phyloP scores from a whole-genome alignment of 2,888 invertebrate genomes.

The Drosophila ochracea region DNA sequence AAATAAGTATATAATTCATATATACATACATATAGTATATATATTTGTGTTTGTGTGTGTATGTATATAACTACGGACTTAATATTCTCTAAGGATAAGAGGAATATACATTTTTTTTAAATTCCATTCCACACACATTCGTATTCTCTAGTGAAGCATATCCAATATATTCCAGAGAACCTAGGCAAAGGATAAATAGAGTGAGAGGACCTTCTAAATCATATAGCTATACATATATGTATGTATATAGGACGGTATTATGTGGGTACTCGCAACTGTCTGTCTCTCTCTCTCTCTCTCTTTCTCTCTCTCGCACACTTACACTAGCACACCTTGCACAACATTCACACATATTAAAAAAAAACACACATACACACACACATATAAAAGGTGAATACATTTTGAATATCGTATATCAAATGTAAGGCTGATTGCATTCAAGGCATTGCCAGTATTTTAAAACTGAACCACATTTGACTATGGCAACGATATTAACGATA shows the following conservation, averaged over 20 bases:
- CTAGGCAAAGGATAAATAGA: slow-evolving; percentile 13
- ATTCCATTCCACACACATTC: background rate
- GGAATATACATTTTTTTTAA: slow-evolving; percentile 78
- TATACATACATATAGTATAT: slow-evolving; percentile 33
- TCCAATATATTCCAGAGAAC: slow-evolving; percentile 39
- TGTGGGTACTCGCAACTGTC: slow-evolving; percentile 43
- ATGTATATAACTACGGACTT: slow-evolving; percentile 45
- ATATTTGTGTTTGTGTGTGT: slow-evolving; percentile 44
- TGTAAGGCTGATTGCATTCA: slow-evolving; percentile 41
- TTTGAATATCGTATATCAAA: slow-evolving; percentile 24
- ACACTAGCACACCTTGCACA: slow-evolving; percentile 17
- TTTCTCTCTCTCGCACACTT: slow-evolving; percentile 8
- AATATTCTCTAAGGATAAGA: slow-evolving; percentile 73
- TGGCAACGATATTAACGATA: slow-evolving; percentile 2
- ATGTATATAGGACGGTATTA: slow-evolving; percentile 60
- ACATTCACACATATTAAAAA: background rate
- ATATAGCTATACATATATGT: slow-evolving; percentile 27
- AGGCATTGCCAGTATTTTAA: slow-evolving; percentile 29
- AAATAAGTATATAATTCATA: slow-evolving; percentile 34
- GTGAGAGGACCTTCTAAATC: slow-evolving; percentile 13
- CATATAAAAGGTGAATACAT: background rate
- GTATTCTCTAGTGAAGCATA: slow-evolving; percentile 11
- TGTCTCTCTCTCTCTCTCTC: slow-evolving; percentile 6
- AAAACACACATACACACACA: background rate
- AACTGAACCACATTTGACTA: background rate